phyloP scores from a whole-genome alignment of 35 echinoderm and acorn worm species.

The Acanthaster planci region DNA sequence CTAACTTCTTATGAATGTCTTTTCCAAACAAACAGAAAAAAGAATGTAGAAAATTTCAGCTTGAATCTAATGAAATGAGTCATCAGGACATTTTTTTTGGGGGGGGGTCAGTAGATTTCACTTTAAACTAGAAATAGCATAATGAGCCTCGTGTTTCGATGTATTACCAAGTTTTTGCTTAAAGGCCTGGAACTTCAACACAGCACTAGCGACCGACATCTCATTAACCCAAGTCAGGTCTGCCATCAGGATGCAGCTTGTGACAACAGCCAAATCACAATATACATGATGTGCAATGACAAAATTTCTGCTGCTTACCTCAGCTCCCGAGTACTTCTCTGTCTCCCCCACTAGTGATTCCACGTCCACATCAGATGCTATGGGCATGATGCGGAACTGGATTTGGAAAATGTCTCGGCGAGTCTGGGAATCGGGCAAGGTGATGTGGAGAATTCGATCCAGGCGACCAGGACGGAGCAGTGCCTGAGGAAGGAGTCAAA shows the following conservation, averaged over 20 bases:
- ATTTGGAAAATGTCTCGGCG: constrained; percentile 85
- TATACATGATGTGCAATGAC: too few species aligned
- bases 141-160: too few species aligned
- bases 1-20: too few species aligned
- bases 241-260: too few species aligned
- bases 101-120: too few species aligned
- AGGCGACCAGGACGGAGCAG: constrained; percentile 88
- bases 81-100: background rate
- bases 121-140: too few species aligned
- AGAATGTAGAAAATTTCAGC: too few species aligned
- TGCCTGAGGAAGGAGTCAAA: constrained; percentile 44
- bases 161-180: too few species aligned
- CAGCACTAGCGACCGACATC: background rate
- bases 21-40: too few species aligned
- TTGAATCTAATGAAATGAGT: too few species aligned
- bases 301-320: constrained; percentile 53
- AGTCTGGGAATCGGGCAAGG: constrained; percentile 78
- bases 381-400: constrained; percentile 83
- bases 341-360: constrained; percentile 61
- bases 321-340: constrained; percentile 87
- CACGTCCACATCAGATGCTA: constrained; percentile 51
- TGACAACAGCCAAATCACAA: too few species aligned
- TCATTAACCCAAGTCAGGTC: too few species aligned
- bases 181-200: background rate
- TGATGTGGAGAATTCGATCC: constrained; percentile 88